Percentiles rank a stretch among this genome's conserved stretches.
Conservation (phyloP, 2,888 invertebrate genomes). For the Drosophila paramelanica region DNA sequence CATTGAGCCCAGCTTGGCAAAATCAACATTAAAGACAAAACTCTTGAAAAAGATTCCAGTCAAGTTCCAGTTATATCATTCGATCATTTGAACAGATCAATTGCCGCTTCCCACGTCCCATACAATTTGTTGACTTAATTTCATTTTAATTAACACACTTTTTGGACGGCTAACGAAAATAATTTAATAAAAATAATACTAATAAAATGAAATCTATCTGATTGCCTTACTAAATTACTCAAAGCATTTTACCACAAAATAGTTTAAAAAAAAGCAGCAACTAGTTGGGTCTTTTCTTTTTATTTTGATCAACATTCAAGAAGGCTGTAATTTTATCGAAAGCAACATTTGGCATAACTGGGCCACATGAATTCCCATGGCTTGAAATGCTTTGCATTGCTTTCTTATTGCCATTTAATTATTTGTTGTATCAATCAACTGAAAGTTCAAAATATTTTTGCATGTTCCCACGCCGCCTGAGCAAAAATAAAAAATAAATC, state of each 20-base stretch:
- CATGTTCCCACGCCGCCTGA: slow-evolving; percentile 61
- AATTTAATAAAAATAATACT: too few species aligned
- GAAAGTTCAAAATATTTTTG: slow-evolving; percentile 38
- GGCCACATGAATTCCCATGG: slow-evolving; percentile 28
- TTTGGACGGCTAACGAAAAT: slow-evolving; percentile 1
- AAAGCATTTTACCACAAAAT: too few species aligned
- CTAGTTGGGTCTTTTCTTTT: too few species aligned
- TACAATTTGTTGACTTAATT: slow-evolving; percentile 31
- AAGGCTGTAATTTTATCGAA: too few species aligned
- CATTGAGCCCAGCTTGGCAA: slow-evolving; percentile 65
- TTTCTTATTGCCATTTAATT: slow-evolving; percentile 54
- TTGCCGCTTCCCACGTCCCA: slow-evolving; percentile 49
- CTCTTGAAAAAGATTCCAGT: slow-evolving; percentile 12
- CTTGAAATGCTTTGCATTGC: slow-evolving; percentile 18
- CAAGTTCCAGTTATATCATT: slow-evolving; percentile 20
- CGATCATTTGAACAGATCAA: slow-evolving; percentile 17
- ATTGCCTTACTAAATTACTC: not conserved
- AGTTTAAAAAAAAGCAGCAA: too few species aligned
- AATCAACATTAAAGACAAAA: slow-evolving; percentile 27
- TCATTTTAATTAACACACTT: slow-evolving; percentile 43
- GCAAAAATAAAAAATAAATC: slow-evolving; percentile 32
- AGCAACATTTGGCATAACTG: not conserved
- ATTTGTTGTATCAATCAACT: slow-evolving; percentile 50
- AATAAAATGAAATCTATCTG: too few species aligned
- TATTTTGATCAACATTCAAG: too few species aligned